These are phyloP conservation scores for Neoseiulus cucumeris DNA, from an alignment of 1,140 invertebrate genomes.

Conservation along the genomic window DNA sequence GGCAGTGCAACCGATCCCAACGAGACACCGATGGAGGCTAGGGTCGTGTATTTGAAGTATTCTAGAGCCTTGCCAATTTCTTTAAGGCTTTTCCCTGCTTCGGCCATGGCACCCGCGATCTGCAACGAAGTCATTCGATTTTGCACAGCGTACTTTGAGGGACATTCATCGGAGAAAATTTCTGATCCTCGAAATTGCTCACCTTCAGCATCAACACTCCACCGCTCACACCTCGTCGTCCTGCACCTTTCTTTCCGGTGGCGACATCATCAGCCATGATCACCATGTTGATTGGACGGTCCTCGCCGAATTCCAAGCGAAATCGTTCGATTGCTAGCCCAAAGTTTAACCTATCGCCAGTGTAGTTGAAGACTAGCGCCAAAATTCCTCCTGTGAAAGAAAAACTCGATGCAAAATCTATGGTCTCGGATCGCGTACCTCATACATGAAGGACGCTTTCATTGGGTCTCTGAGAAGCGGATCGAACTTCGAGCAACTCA, in stretches of 20 bases:
- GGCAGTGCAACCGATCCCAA: conserved; percentile 49
- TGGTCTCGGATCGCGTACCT: too few species aligned
- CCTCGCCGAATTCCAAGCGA: conserved; percentile 43
- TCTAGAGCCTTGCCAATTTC: conserved; percentile 26
- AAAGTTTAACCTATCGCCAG: conserved; percentile 66
- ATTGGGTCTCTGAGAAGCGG: too few species aligned
- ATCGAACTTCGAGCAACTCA: too few species aligned
- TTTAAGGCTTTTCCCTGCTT: conserved; percentile 36
- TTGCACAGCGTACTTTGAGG: too few species aligned
- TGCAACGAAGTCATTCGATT: conserved; percentile 22
- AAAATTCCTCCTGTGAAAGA: conserved; percentile 41
- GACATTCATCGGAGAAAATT: too few species aligned
- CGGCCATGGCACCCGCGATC: conserved; percentile 49
- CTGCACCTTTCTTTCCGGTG: conserved; percentile 28
- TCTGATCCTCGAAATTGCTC: neutral
- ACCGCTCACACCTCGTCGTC: conserved; percentile 52
- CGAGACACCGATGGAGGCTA: conserved; percentile 39
- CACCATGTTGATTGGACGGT: conserved; percentile 39
- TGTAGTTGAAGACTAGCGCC: conserved; percentile 61
- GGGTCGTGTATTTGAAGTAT: conserved; percentile 18
- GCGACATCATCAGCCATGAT: conserved; percentile 23
- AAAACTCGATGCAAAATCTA: conserved; percentile 11
- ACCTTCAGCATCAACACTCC: conserved; percentile 50
- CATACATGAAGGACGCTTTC: too few species aligned
- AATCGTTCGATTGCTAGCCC: conserved; percentile 55